phyloP scores from a whole-genome alignment of 1,140 invertebrate species.

The Chironomus tepperi region DNA sequence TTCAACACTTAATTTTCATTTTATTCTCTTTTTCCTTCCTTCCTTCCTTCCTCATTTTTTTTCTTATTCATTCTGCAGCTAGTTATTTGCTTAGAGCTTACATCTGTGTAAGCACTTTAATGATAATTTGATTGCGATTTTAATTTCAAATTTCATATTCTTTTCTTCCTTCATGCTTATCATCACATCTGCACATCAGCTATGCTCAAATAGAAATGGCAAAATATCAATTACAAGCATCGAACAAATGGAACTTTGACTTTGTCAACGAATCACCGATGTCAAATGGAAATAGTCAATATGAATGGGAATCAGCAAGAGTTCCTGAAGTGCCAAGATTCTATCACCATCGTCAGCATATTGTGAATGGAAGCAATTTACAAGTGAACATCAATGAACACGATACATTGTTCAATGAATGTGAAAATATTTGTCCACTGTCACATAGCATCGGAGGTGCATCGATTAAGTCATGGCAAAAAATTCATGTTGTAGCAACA shows the following conservation, averaged over 20 bases:
- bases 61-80: too few species aligned
- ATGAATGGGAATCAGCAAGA: not conserved
- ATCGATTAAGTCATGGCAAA: slow-evolving; percentile 14
- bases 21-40: too few species aligned
- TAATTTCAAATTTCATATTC: not conserved
- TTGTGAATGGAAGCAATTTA: not conserved
- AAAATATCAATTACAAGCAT: slow-evolving; percentile 22
- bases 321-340: not conserved
- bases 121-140: too few species aligned
- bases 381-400: not conserved
- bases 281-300: not conserved
- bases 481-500: not conserved
- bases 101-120: too few species aligned
- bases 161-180: not conserved
- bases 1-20: too few species aligned
- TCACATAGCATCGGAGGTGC: not conserved
- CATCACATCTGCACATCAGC: not conserved
- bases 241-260: slow-evolving; percentile 4
- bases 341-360: slow-evolving; percentile 17
- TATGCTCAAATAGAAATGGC: slow-evolving; percentile 14
- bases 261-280: slow-evolving; percentile 17
- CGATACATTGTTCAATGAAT: not conserved
- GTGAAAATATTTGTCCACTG: slow-evolving; percentile 17
- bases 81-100: too few species aligned
- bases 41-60: too few species aligned